phyloP scores from a whole-genome alignment of 2,797 vertebrate species.

The Hephaestus fuliginosus region DNA sequence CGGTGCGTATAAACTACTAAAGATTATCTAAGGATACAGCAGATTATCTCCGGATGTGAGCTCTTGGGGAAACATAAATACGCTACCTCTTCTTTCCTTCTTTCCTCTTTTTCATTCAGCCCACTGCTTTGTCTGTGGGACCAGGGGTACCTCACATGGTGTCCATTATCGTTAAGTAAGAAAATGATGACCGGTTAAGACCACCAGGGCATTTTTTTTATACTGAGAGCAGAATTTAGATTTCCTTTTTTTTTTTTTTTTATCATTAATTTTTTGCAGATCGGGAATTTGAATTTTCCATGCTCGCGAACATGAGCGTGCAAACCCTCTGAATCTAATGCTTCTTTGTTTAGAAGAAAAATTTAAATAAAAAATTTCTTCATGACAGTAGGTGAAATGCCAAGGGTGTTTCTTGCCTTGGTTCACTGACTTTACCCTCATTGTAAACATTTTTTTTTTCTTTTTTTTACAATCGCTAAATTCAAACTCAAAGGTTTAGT shows the following conservation, averaged over 20 bases:
- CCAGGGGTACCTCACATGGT: conserved; percentile 76
- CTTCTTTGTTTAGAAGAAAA: conserved; percentile 38
- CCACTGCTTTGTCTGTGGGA: conserved; percentile 49
- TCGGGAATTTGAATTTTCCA: conserved; percentile 23
- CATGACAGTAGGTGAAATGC: conserved; percentile 24
- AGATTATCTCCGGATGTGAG: conserved; percentile 83
- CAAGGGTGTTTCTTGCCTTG: conserved; percentile 7
- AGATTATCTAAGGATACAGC: conserved; percentile 80
- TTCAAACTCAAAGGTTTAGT: conserved; percentile 1
- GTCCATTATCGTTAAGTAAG: conserved; percentile 80
- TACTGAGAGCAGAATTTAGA: conserved; percentile 44
- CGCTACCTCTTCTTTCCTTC: conserved; percentile 70
- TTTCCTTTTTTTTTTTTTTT: conserved; percentile 18
- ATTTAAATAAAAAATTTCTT: conserved; percentile 4
- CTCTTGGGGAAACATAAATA: conserved; percentile 79
- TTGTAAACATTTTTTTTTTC: conserved; percentile 4
- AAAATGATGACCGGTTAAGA: conserved; percentile 73
- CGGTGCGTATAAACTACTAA: conserved; percentile 74
- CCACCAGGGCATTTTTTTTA: conserved; percentile 70
- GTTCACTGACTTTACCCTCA: conserved; percentile 27
- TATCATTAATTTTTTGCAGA: conserved; percentile 40
- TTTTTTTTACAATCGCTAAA: not conserved
- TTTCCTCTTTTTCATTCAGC: conserved; percentile 55
- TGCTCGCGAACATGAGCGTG: conserved; percentile 24
- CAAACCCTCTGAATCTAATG: conserved; percentile 24